A percentile compares a stretch with the other conserved stretches of the same genome.
phyloP scores from a whole-genome alignment of 1,140 invertebrate species.

The Pemphigus obesinymphae region DNA sequence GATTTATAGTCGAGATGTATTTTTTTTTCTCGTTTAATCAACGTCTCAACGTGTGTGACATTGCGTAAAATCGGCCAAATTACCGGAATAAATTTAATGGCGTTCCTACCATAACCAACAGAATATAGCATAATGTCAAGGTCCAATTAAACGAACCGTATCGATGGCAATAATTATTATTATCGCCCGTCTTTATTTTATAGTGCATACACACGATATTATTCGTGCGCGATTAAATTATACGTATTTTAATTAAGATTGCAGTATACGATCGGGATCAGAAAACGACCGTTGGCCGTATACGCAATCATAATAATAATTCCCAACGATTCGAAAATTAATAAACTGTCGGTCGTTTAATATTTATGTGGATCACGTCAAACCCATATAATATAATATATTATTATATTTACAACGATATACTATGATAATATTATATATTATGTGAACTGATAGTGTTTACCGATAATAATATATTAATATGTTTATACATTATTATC shows the following conservation, averaged over 20 bases:
- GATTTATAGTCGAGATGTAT: not conserved
- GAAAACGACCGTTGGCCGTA: not conserved
- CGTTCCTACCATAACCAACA: not conserved
- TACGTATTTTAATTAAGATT: conserved; percentile 17
- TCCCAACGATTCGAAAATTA: not conserved
- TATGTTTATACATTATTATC: too few relatives aligned
- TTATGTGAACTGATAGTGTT: too few relatives aligned
- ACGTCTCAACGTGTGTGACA: not conserved
- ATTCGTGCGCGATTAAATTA: not conserved
- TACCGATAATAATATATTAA: too few relatives aligned
- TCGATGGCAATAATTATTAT: conserved; percentile 9
- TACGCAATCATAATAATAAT: not conserved
- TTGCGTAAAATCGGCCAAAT: not conserved
- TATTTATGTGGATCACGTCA: not conserved
- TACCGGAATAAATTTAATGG: not conserved
- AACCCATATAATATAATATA: too few relatives aligned
- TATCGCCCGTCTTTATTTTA: not conserved
- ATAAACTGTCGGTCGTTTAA: not conserved
- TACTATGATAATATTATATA: too few relatives aligned
- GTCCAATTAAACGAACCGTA: not conserved
- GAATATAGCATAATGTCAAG: conserved; percentile 5
- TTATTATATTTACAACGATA: too few relatives aligned
- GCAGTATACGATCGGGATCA: not conserved
- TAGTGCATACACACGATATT: not conserved
- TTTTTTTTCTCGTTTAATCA: not conserved